Conservation (phyloP, 2,113 vertebrate genomes). For the Onychorhynchus coronatus region DNA sequence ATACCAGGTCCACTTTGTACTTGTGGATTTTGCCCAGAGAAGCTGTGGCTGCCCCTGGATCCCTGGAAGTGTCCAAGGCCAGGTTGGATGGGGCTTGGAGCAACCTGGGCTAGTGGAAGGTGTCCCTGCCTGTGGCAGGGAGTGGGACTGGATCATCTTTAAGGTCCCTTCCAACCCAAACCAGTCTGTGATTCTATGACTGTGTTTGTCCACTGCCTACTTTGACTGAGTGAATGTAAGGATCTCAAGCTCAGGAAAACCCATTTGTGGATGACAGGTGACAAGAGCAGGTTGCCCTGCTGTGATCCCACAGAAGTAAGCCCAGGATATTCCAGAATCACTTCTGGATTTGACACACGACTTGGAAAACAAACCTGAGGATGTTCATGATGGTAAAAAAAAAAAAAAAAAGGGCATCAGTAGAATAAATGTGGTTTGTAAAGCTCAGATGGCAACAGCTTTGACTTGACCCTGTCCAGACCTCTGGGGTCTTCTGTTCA, state of each 20-base stretch:
- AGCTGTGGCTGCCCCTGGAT: background rate
- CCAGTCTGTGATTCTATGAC: fast-evolving
- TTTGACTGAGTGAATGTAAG: background rate
- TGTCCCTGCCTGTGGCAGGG: background rate
- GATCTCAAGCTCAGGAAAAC: background rate
- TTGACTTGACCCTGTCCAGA: background rate
- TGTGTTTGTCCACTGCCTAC: background rate
- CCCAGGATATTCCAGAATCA: background rate
- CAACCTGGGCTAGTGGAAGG: fast-evolving
- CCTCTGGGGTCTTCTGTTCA: background rate
- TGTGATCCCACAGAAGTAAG: background rate
- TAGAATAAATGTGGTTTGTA: background rate
- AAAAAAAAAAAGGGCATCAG: background rate
- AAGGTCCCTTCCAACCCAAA: background rate
- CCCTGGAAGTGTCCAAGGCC: background rate
- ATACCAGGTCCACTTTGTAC: background rate
- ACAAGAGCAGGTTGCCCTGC: background rate
- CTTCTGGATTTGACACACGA: background rate
- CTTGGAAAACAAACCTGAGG: background rate
- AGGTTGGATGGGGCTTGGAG: background rate
- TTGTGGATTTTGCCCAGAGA: background rate
- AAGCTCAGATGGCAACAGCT: background rate
- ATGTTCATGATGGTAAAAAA: background rate
- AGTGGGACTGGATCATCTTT: background rate
- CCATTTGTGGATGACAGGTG: background rate